Percentiles rank a stretch among this genome's conserved stretches.
Evolutionary conservation across 1,140 invertebrate species (phyloP).

Genomic region (Elymnias hypermnestra): DNA sequence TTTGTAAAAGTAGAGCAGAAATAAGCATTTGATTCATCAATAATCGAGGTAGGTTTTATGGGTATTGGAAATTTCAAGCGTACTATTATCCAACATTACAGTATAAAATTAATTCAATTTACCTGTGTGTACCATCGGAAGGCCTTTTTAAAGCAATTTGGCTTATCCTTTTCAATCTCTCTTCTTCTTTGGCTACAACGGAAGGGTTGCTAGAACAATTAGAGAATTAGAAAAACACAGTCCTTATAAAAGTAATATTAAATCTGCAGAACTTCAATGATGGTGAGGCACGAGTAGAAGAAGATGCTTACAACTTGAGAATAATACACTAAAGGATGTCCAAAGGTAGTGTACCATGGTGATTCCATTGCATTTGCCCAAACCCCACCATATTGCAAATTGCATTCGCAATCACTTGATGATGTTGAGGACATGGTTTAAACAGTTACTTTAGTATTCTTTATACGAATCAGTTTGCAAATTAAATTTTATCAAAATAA

Average conservation of each 20-base stretch:
- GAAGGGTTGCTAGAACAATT: slow-evolving; percentile 23
- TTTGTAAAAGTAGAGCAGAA: no score
- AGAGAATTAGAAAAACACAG: background rate
- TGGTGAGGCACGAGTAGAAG: no score
- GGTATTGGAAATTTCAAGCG: no score
- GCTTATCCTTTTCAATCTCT: slow-evolving; percentile 26
- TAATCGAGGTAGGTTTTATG: no score
- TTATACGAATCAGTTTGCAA: no score
- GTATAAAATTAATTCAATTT: slow-evolving; percentile 11
- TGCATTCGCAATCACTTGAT: slow-evolving; percentile 6
- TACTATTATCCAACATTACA: no score
- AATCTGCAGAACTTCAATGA: no score
- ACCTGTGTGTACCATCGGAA: slow-evolving; percentile 61
- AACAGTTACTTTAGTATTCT: background rate
- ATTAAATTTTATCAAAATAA: no score
- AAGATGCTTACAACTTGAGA: slow-evolving; percentile 45
- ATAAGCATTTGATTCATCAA: no score
- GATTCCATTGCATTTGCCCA: background rate
- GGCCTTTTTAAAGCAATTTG: slow-evolving; percentile 54
- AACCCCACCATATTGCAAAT: slow-evolving; percentile 1
- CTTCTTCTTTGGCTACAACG: slow-evolving; percentile 13
- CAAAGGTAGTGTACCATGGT: slow-evolving; percentile 19
- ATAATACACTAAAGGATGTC: slow-evolving; percentile 42
- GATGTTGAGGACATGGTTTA: slow-evolving; percentile 11
- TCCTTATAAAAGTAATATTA: no score